A percentile compares a stretch with the other conserved stretches of the same genome.
phyloP scores from a whole-genome alignment of 1,140 invertebrate genomes.

The Pomacea maculata region DNA sequence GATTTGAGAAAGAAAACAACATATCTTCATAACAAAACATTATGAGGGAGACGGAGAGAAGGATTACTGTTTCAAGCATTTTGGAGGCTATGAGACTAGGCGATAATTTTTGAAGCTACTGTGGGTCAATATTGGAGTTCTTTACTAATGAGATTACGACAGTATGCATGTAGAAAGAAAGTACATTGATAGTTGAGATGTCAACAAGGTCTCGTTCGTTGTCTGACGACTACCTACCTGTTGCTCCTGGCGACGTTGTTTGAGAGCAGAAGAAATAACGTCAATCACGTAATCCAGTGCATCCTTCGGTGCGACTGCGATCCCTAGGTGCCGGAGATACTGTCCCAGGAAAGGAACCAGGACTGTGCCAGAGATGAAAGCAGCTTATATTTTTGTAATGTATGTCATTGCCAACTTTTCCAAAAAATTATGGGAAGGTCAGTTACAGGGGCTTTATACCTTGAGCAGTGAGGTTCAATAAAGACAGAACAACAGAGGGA shows the following conservation, averaged over 20 bases:
- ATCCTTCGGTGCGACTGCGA: background rate
- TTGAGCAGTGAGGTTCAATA: background rate
- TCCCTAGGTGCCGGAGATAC: background rate
- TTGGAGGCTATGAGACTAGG: too few species aligned
- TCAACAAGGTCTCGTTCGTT: too few species aligned
- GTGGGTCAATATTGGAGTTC: too few species aligned
- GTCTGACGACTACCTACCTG: background rate
- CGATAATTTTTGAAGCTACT: too few species aligned
- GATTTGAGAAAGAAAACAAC: too few species aligned
- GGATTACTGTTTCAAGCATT: too few species aligned
- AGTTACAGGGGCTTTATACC: background rate
- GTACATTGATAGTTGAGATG: too few species aligned
- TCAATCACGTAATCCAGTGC: constrained; percentile 4
- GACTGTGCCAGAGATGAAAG: background rate
- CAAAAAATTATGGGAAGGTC: background rate
- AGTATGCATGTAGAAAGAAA: too few species aligned
- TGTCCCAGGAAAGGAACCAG: constrained; percentile 3
- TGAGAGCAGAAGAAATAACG: constrained; percentile 6
- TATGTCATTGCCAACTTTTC: background rate
- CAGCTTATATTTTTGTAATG: too few species aligned
- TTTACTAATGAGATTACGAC: too few species aligned
- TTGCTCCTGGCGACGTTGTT: constrained; percentile 11
- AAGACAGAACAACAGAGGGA: background rate
- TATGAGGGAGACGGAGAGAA: too few species aligned
- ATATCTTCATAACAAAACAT: too few species aligned